A percentile compares a stretch with the other conserved stretches of the same genome.
These are phyloP conservation scores for Subanguina moxae DNA, from an alignment of 1,140 invertebrate species.

Conservation along the genomic window DNA sequence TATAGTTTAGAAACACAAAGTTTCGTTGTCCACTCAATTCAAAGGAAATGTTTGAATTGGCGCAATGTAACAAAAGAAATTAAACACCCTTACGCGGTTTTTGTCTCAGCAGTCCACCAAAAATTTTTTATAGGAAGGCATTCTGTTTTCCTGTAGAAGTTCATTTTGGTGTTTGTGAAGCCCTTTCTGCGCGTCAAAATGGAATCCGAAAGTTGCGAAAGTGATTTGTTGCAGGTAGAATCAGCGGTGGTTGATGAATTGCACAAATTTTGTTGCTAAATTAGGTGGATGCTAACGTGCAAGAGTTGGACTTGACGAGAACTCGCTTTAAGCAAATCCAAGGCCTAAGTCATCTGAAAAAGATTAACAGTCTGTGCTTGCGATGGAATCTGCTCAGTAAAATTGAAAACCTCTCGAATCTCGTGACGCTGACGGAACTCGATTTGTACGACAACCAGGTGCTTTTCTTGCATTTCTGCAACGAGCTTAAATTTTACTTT, in stretches of 20 bases:
- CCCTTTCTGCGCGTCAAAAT: too few species aligned
- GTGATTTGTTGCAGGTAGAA: neutral
- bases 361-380: constrained; percentile 35
- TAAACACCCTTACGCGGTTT: too few species aligned
- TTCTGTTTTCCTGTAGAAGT: constrained; percentile 5
- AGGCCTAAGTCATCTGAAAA: constrained; percentile 42
- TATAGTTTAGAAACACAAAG: too few species aligned
- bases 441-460: constrained; percentile 75
- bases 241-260: too few species aligned
- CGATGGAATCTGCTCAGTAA: constrained; percentile 53
- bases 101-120: too few species aligned
- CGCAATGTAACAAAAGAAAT: too few species aligned
- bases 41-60: too few species aligned
- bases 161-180: too few species aligned
- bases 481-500: constrained; percentile 18
- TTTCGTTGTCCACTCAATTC: too few species aligned
- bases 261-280: constrained; percentile 8
- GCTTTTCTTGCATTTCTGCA: constrained; percentile 6
- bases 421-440: constrained; percentile 69
- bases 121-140: too few species aligned
- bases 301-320: constrained; percentile 13
- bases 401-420: constrained; percentile 41
- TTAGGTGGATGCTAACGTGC: constrained; percentile 31
- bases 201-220: too few species aligned
- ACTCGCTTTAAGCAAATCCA: constrained; percentile 40